These are phyloP conservation scores for Picus viridis DNA, from an alignment of 2,797 vertebrate species.

Conservation along the genomic window DNA sequence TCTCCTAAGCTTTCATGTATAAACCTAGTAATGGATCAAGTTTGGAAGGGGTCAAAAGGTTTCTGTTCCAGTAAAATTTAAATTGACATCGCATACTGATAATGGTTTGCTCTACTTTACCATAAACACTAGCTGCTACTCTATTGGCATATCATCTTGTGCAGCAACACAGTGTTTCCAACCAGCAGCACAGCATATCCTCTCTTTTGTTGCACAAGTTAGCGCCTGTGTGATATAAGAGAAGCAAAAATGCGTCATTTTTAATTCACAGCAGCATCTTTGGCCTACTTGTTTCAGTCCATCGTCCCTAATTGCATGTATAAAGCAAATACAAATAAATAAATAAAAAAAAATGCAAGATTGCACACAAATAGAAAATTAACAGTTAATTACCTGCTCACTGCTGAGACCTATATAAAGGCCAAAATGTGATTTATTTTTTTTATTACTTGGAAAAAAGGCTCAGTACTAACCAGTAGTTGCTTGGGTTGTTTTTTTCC, in stretches of 20 bases:
- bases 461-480: neutral
- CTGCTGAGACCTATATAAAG: constrained; percentile 48
- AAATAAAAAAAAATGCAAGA: constrained; percentile 32
- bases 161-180: neutral
- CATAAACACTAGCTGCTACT: constrained; percentile 41
- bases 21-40: constrained; percentile 76
- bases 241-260: neutral
- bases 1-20: constrained; percentile 73
- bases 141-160: constrained; percentile 48
- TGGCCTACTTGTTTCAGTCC: neutral
- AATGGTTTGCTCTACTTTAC: constrained; percentile 62
- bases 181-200: constrained; percentile 1
- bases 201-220: constrained; percentile 42
- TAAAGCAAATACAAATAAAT: neutral
- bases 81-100: constrained; percentile 69
- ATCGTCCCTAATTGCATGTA: constrained; percentile 35
- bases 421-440: constrained; percentile 3
- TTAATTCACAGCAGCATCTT: neutral
- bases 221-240: neutral
- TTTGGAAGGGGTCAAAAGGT: constrained; percentile 74
- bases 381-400: constrained; percentile 66
- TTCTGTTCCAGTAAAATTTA: constrained; percentile 77
- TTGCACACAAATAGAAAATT: constrained; percentile 46
- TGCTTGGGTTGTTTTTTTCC: neutral
- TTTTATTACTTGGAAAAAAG: neutral